Evolutionary conservation across 2,797 vertebrate genomes (phyloP).

Genomic region (Hephaestus fuliginosus): DNA sequence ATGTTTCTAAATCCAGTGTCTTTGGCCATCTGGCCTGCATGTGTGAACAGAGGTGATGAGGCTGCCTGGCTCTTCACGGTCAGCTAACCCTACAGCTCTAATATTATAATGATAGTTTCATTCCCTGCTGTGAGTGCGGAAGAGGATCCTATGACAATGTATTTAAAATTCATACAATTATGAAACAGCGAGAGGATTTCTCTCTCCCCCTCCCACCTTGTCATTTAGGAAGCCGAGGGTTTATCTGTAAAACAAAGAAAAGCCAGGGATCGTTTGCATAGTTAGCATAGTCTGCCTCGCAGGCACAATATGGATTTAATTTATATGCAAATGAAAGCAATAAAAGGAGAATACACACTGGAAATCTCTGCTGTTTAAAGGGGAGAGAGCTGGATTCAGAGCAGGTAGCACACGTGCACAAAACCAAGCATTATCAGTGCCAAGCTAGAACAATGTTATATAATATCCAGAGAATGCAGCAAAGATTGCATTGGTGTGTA

Average conservation of each 20-base stretch:
- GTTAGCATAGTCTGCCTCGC: slow-evolving; percentile 93
- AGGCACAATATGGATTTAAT: slow-evolving; percentile 97
- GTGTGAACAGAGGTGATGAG: slow-evolving; percentile 71
- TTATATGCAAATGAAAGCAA: slow-evolving; percentile 89
- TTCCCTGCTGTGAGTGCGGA: slow-evolving; percentile 77
- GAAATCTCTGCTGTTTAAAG: slow-evolving; percentile 77
- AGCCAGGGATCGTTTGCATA: slow-evolving; percentile 88
- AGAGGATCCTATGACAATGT: slow-evolving; percentile 79
- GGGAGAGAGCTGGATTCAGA: slow-evolving; percentile 57
- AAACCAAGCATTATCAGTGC: slow-evolving; percentile 39
- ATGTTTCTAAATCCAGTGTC: slow-evolving; percentile 44
- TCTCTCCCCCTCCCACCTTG: slow-evolving; percentile 77
- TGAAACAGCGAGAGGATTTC: slow-evolving; percentile 91
- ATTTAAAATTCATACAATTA: slow-evolving; percentile 88
- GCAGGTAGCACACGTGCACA: slow-evolving; percentile 65
- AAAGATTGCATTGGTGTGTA: slow-evolving; percentile 6
- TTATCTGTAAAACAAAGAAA: slow-evolving; percentile 94
- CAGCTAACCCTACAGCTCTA: slow-evolving; percentile 72
- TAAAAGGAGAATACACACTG: slow-evolving; percentile 86
- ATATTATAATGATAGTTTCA: slow-evolving; percentile 69
- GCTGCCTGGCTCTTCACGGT: slow-evolving; percentile 63
- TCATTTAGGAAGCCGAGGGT: slow-evolving; percentile 87
- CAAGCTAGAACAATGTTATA: slow-evolving; percentile 64
- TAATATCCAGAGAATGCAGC: slow-evolving; percentile 55
- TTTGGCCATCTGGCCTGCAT: slow-evolving; percentile 74